Base-by-base conservation (phyloP, 2,113 vertebrate species). In the Xerus inauris region DNA sequence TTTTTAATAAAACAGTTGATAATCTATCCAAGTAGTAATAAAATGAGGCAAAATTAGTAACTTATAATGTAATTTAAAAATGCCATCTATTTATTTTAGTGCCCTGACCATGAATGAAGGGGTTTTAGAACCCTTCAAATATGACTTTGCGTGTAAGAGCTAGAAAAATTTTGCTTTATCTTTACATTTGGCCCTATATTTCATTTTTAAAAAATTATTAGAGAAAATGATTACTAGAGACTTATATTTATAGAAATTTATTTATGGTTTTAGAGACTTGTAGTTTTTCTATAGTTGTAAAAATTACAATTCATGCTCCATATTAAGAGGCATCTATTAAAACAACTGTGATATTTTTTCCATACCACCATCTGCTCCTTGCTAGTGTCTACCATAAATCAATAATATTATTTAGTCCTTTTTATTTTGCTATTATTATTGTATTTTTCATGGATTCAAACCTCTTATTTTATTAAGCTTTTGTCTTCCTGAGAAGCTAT, bases 401-500 rank as follows among this genome's bases (percentile, higher is more conserved):
- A 94, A 42, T 86, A 86, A 94, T 97, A 96, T 95, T 94, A 84
- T 97, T 96, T 77, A 96, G 72, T 57, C 38, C 65, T 38, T 96
- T 59, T 92, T 38, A 72, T 94, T 95, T 89, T 97, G 38, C 85
- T 95, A 45, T 84, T 75, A 69, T 76, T 92, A 83, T 87, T n/a
- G 87, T 97, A 96, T 77, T 79, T 94, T 96, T 80, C 86, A 96
- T 88, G 57, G 49, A 89, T 59, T 75, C 65, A 87, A 96, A 86
- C 76, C 85, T 65, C 62, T 96, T 97, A 93, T 96, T 98, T 98
- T 62, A 95, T 80, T 59, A 96, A 96, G 57, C 67, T 83, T 93
- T 97, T 97, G 57, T 94, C 84, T 98, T 97, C 85, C 72, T 51
- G 16, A 97, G 88, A 98, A 98, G 95, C 82, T 97, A 92, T 97